Evolutionary conservation across 92 coral and sea anemone genomes (phyloP).

Genomic region (Actinernus sp.): DNA sequence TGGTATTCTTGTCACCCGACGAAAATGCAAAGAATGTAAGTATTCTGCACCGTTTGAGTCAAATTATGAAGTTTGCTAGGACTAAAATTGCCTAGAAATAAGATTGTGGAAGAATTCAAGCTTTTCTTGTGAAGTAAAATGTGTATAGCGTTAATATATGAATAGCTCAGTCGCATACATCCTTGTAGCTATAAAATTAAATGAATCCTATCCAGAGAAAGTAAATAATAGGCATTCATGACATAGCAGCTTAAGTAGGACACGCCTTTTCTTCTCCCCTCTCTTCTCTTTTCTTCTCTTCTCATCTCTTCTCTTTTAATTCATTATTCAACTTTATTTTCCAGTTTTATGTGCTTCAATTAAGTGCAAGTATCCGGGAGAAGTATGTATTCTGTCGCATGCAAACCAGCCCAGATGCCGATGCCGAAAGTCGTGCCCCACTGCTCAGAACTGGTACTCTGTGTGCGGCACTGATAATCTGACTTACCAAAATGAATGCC

Average conservation of each 20-base stretch:
- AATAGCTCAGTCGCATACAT: too few relatives aligned
- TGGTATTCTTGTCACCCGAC: slow-evolving; percentile 48
- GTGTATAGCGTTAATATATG: too few relatives aligned
- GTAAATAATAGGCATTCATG: too few relatives aligned
- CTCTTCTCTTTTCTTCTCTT: not conserved
- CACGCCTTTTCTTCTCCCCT: not conserved
- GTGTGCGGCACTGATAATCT: slow-evolving; percentile 83
- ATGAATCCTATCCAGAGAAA: too few relatives aligned
- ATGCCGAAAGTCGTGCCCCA: slow-evolving; percentile 65
- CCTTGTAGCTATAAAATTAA: too few relatives aligned
- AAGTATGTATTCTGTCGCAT: slow-evolving; percentile 57
- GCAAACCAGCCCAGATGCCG: slow-evolving; percentile 65
- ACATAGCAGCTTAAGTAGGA: not conserved
- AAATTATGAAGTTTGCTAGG: not conserved
- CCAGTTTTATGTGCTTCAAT: slow-evolving; percentile 65
- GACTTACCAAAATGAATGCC: slow-evolving; percentile 67
- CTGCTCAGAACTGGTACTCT: slow-evolving; percentile 13
- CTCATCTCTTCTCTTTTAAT: not conserved
- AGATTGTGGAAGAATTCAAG: too few relatives aligned
- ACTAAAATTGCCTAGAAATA: not conserved
- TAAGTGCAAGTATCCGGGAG: slow-evolving; percentile 66
- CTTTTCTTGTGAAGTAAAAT: too few relatives aligned
- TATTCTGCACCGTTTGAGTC: not conserved
- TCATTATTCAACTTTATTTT: not conserved
- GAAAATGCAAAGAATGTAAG: slow-evolving; percentile 70